These are phyloP conservation scores for Nephrocerus scutellatus DNA, from an alignment of 2,888 invertebrate species.

Conservation along the genomic window DNA sequence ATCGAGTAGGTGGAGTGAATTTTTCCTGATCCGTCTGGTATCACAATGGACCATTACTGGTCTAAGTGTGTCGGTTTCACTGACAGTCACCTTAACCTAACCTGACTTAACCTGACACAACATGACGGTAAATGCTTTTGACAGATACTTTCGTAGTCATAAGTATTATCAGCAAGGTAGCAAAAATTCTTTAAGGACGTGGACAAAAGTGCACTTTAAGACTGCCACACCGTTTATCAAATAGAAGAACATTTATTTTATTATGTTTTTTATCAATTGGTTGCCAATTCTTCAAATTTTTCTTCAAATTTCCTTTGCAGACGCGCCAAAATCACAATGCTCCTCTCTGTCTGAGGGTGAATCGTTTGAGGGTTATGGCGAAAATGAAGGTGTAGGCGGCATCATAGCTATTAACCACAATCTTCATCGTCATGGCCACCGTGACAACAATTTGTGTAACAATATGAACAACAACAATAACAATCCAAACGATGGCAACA, in stretches of 20 bases:
- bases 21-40: too few species aligned
- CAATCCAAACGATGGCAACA: conserved; percentile 33
- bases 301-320: conserved; percentile 23
- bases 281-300: background rate
- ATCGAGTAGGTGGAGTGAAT: too few species aligned
- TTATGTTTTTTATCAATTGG: background rate
- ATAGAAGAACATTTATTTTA: conserved; percentile 2
- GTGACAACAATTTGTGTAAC: conserved; percentile 18
- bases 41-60: too few species aligned
- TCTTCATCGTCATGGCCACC: conserved; percentile 3
- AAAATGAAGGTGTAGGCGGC: conserved; percentile 47
- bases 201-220: background rate
- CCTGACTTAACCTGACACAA: too few species aligned
- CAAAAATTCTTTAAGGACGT: too few species aligned
- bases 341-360: conserved; percentile 67
- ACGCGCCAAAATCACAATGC: conserved; percentile 47
- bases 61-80: too few species aligned
- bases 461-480: conserved; percentile 14
- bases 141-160: too few species aligned
- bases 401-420: conserved; percentile 19
- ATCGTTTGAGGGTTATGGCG: conserved; percentile 74
- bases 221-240: background rate
- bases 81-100: too few species aligned
- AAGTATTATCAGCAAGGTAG: too few species aligned
- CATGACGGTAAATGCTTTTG: too few species aligned